Percentiles rank a stretch among this genome's conserved stretches.
phyloP scores from a whole-genome alignment of 2,888 invertebrate species.

The Malacosoma neustria region DNA sequence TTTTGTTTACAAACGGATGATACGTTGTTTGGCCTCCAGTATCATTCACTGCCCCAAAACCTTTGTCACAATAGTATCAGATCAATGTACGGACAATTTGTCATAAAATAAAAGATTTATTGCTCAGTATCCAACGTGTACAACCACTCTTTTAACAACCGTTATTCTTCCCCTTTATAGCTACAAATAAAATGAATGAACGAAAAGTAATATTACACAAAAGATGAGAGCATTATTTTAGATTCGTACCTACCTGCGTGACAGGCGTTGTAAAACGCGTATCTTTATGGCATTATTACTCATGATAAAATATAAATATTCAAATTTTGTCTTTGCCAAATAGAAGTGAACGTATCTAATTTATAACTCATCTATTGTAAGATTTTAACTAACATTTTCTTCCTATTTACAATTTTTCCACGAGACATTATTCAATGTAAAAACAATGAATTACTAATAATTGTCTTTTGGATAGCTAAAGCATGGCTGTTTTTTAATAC shows the following conservation, averaged over 20 bases:
- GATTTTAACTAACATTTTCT: too few species aligned
- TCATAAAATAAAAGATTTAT: slow-evolving; percentile 75
- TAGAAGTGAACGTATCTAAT: slow-evolving; percentile 16
- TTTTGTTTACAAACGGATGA: slow-evolving; percentile 57
- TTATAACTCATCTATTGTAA: slow-evolving; percentile 39
- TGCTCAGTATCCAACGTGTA: slow-evolving; percentile 40
- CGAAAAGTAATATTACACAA: slow-evolving; percentile 57
- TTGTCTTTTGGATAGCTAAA: too few species aligned
- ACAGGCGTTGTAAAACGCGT: slow-evolving; percentile 29
- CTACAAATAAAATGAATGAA: slow-evolving; percentile 64
- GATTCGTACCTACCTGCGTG: slow-evolving; percentile 28
- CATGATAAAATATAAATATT: slow-evolving; percentile 16
- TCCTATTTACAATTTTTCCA: too few species aligned
- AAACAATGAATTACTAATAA: too few species aligned
- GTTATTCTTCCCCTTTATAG: slow-evolving; percentile 67
- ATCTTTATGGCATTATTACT: slow-evolving; percentile 32
- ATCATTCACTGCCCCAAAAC: slow-evolving; percentile 62
- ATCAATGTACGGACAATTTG: slow-evolving; percentile 58
- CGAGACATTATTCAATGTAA: too few species aligned
- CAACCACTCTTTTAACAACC: slow-evolving; percentile 58
- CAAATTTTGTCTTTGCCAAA: slow-evolving; percentile 5
- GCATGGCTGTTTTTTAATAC: too few species aligned
- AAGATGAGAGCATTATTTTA: slow-evolving; percentile 51
- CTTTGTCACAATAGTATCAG: slow-evolving; percentile 53
- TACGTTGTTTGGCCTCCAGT: slow-evolving; percentile 49